Percentiles rank a stretch among this genome's conserved stretches.
Conservation (phyloP, 1,140 invertebrate genomes). For the Yoshiicerus persimilis region DNA sequence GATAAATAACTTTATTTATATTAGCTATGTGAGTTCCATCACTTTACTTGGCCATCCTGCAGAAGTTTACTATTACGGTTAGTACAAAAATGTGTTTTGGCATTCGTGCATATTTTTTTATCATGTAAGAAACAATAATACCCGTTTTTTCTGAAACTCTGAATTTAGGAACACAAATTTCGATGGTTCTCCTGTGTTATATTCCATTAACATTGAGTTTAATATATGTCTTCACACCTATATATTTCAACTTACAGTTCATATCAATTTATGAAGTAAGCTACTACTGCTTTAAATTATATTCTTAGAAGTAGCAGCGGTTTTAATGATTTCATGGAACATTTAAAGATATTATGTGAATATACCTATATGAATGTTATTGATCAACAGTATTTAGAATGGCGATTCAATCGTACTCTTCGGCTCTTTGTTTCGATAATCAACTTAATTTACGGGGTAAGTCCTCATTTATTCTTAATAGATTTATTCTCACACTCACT, state of each 20-base stretch:
- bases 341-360: too few species aligned
- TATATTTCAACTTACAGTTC: constrained; percentile 82
- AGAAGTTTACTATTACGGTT: constrained; percentile 36
- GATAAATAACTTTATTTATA: not conserved
- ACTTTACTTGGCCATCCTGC: not conserved
- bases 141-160: not conserved
- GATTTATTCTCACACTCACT: too few species aligned
- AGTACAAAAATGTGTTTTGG: not conserved
- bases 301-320: not conserved
- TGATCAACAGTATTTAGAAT: constrained; percentile 70
- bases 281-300: not conserved
- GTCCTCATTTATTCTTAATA: too few species aligned
- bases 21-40: not conserved
- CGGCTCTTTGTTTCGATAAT: constrained; percentile 32
- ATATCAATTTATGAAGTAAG: constrained; percentile 85
- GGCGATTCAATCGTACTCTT: constrained; percentile 61
- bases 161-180: constrained; percentile 28
- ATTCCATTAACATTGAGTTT: constrained; percentile 46
- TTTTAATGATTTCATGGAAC: too few species aligned
- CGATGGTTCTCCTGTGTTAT: constrained; percentile 41
- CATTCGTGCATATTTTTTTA: too few species aligned
- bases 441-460: constrained; percentile 41
- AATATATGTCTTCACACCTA: constrained; percentile 80
- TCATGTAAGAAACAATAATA: not conserved
- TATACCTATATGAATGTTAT: not conserved